Conservation (phyloP, 2,797 vertebrate genomes). For the Notamacropus eugenii region DNA sequence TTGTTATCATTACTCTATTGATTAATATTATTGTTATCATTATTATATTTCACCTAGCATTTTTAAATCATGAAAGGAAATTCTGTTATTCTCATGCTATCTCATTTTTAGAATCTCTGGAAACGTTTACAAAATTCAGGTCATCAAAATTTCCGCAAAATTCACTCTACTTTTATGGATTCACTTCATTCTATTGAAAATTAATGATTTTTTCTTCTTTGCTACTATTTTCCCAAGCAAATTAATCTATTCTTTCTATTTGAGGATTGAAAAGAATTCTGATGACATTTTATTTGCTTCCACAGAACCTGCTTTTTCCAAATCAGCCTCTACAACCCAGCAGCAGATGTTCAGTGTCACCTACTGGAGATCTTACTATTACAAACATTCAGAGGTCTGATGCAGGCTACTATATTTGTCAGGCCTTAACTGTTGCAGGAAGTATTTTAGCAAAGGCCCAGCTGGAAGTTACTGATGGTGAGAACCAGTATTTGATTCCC, state of each 20-base stretch:
- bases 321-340: conserved; percentile 97
- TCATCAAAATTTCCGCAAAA: neutral
- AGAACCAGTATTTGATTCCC: conserved; percentile 75
- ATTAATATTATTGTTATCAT: neutral
- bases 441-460: conserved; percentile 99
- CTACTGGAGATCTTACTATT: conserved; percentile 95
- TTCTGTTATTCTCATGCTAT: neutral
- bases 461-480: conserved; percentile 99
- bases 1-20: neutral
- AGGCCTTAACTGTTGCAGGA: conserved; percentile 97
- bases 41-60: neutral
- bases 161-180: neutral
- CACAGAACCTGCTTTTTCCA: conserved; percentile 97
- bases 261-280: conserved; percentile 34
- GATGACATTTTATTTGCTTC: conserved; percentile 76
- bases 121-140: neutral
- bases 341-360: conserved; percentile 95
- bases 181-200: neutral
- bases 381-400: conserved; percentile 95
- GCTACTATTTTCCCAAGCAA: neutral
- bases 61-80: neutral
- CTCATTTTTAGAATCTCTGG: neutral
- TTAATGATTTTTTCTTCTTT: conserved; percentile 17
- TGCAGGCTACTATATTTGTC: conserved; percentile 98
- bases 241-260: conserved; percentile 12